These are phyloP conservation scores for Falco novaeseelandiae DNA, from an alignment of 2,797 vertebrate genomes.

Conservation along the genomic window DNA sequence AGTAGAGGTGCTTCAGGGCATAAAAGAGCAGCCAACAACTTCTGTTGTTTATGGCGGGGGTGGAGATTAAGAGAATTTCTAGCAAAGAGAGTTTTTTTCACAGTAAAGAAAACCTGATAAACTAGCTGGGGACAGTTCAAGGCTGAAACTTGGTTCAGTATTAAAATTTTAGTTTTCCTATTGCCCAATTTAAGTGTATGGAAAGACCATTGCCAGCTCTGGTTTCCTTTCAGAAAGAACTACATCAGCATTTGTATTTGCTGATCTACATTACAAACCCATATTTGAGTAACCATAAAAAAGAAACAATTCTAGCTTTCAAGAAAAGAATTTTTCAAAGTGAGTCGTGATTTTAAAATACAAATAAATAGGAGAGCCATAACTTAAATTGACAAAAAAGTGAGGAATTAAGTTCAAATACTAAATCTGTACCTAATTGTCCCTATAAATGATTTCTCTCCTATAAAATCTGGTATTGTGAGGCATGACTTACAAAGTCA, in stretches of 20 bases:
- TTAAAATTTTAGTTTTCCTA: background rate
- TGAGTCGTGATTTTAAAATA: background rate
- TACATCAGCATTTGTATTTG: background rate
- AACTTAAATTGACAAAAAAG: background rate
- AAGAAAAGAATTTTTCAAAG: background rate
- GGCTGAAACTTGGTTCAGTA: background rate
- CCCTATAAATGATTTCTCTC: background rate
- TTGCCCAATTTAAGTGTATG: background rate
- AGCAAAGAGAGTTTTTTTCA: background rate
- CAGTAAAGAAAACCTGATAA: background rate
- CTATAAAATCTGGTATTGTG: background rate
- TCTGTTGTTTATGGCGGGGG: background rate
- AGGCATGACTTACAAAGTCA: background rate
- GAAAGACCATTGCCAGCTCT: background rate
- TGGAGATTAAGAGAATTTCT: background rate
- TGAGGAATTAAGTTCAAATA: background rate
- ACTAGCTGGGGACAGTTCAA: too few species aligned
- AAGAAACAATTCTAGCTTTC: background rate
- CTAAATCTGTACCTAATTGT: background rate
- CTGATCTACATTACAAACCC: background rate
- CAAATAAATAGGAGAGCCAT: background rate
- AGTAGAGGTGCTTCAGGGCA: background rate
- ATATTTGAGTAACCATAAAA: background rate
- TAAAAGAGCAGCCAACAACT: background rate
- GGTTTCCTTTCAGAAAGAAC: constrained; percentile 12